Evolutionary conservation across 2,888 invertebrate genomes (phyloP).

Genomic region (Formica aserva): DNA sequence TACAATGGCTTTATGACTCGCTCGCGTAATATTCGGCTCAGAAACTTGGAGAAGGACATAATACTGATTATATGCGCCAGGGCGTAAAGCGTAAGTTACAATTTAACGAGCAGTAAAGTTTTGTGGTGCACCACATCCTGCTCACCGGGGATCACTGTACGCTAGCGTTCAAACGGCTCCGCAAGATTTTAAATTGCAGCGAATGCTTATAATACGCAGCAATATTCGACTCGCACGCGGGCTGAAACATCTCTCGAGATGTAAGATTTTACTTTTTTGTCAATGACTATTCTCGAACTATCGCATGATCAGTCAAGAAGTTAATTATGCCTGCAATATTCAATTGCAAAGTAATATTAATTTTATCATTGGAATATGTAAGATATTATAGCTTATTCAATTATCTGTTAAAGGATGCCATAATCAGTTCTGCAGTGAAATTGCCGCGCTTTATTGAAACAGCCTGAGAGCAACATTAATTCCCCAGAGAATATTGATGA

Average conservation of each 20-base stretch:
- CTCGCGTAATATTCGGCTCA: conserved; percentile 8
- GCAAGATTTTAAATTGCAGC: conserved; percentile 22
- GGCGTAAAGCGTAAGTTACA: conserved; percentile 60
- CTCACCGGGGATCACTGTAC: conserved; percentile 52
- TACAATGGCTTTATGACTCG: conserved; percentile 35
- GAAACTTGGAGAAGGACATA: conserved; percentile 49
- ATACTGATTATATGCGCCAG: conserved; percentile 63
- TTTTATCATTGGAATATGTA: neutral
- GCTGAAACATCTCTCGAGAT: neutral
- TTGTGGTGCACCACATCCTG: conserved; percentile 74
- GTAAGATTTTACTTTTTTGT: neutral
- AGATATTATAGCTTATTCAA: neutral
- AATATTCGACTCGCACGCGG: neutral
- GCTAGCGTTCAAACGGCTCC: conserved; percentile 29
- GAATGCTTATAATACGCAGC: conserved; percentile 34
- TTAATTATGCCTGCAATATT: neutral
- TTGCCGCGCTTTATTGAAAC: conserved; percentile 8
- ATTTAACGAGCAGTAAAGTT: conserved; percentile 74
- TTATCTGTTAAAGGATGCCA: neutral
- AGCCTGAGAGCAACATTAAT: neutral
- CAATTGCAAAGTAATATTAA: conserved; percentile 26
- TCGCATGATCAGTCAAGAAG: neutral
- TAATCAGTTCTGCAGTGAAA: neutral
- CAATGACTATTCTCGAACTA: neutral
- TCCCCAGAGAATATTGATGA: neutral